Base-by-base conservation (phyloP, 2,797 vertebrate species). In the Coreius guichenoti region DNA sequence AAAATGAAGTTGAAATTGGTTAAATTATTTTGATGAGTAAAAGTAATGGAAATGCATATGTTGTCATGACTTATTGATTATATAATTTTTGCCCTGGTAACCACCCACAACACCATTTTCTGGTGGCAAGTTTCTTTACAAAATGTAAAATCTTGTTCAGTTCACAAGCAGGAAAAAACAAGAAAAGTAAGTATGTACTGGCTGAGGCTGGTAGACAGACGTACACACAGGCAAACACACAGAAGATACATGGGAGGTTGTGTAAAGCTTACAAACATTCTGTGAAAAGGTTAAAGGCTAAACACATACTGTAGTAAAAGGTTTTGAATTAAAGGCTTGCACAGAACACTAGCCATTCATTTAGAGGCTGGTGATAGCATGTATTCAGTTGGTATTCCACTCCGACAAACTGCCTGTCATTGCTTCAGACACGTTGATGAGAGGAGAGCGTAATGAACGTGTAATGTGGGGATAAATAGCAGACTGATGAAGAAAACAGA, bases 231-330 rank as follows among this genome's bases (percentile, higher is more conserved):
- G 29, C 39, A 85, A 67, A 69, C 61, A 84, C 49, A 45, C 65
- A 83, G 73, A 88, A 54, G 58, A 85, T 58, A 51, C n/a, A 74
- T 56, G 72, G 36, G 79, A 68, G 81, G 83, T 43, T 26, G 33
- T 58, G 65, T 36, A 81, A 87, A 73, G 83, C 89, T 36, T 80
- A 81, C 84, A 89, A 83, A 88, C 85, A 78, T 70, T 87, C 72
- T 88, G 83, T 82, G 84, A 88, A 90, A 89, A 90, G 84, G 84
- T 81, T 86, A 89, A 86, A 90, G 86, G 83, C 82, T 91, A 89
- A 90, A 86, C 83, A 87, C 88, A 87, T 65, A 85, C 84, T 80
- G 82, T 73, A 84, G 90, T 83, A 89, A 90, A 89, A 82, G 43
- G 68, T 82, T 75, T 84, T 29, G 75, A 90, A 91, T 91, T 91